A percentile compares a stretch with the other conserved stretches of the same genome.
phyloP scores from a whole-genome alignment of 2,113 vertebrate species.

The Platanista minor region DNA sequence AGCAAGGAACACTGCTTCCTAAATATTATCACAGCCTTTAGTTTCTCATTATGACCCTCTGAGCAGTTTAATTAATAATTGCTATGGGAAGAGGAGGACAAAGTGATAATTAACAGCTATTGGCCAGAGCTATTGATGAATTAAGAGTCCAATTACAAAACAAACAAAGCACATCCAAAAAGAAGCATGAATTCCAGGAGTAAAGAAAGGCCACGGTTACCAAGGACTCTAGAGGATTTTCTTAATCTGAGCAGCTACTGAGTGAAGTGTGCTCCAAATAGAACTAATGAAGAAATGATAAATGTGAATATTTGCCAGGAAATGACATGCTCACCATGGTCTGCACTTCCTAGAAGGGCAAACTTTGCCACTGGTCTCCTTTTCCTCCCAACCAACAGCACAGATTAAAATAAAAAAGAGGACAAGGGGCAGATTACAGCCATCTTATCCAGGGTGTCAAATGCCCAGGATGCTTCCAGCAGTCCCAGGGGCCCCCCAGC shows the following conservation, averaged over 20 bases:
- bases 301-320: neutral
- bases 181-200: neutral
- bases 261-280: neutral
- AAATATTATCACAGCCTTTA: constrained; percentile 65
- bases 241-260: neutral
- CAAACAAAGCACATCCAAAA: constrained; percentile 9
- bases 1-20: constrained; percentile 36
- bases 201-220: neutral
- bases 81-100: constrained; percentile 49
- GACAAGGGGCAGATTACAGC: neutral
- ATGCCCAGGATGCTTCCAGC: neutral
- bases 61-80: constrained; percentile 70
- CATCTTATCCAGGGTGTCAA: neutral
- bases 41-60: constrained; percentile 64
- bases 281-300: neutral
- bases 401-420: neutral
- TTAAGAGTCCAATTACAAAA: constrained; percentile 57
- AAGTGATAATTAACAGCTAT: constrained; percentile 65
- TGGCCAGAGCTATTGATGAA: constrained; percentile 45
- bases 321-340: neutral
- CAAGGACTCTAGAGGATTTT: neutral
- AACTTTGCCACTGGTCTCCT: neutral
- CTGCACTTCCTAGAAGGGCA: neutral
- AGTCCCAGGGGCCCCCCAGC: neutral
- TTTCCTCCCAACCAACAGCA: neutral